phyloP scores from a whole-genome alignment of 2,797 vertebrate species.

The Meda fulgida region DNA sequence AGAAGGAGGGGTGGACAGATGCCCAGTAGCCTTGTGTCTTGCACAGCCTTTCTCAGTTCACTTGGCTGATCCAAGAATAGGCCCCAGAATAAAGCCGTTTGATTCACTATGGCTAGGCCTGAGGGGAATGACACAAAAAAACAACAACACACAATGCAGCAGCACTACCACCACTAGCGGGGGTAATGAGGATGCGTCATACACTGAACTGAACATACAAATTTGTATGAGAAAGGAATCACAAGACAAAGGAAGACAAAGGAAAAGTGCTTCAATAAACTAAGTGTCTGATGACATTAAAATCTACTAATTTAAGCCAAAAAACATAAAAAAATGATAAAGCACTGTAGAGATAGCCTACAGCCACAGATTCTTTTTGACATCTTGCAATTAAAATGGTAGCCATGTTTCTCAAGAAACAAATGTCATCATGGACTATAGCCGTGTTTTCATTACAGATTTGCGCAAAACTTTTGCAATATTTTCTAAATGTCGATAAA shows the following conservation, averaged over 20 bases:
- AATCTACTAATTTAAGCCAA: not conserved
- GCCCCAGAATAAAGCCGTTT: constrained; percentile 48
- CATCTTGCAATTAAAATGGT: not conserved
- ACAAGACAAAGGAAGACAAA: not conserved
- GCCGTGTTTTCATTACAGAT: too few relatives aligned
- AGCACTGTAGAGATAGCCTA: not conserved
- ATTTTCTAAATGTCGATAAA: too few relatives aligned
- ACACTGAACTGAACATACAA: not conserved
- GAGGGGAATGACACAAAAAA: constrained; percentile 34
- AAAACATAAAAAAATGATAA: not conserved
- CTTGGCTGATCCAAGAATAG: constrained; percentile 52
- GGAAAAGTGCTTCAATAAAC: not conserved
- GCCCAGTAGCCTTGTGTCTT: constrained; percentile 66
- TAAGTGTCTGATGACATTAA: not conserved
- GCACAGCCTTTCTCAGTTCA: constrained; percentile 58
- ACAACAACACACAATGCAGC: not conserved
- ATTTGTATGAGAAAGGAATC: not conserved
- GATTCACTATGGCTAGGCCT: constrained; percentile 46
- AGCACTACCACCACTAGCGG: constrained; percentile 8
- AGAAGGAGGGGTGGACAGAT: constrained; percentile 44
- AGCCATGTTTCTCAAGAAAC: not conserved
- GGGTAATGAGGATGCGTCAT: not conserved
- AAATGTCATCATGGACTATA: not conserved
- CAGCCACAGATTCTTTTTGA: not conserved
- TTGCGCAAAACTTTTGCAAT: too few relatives aligned